Evolutionary conservation across 2,113 vertebrate species (phyloP), one percentile per base, ranked within the genome.

Genomic region (Calidris pugnax): DNA sequence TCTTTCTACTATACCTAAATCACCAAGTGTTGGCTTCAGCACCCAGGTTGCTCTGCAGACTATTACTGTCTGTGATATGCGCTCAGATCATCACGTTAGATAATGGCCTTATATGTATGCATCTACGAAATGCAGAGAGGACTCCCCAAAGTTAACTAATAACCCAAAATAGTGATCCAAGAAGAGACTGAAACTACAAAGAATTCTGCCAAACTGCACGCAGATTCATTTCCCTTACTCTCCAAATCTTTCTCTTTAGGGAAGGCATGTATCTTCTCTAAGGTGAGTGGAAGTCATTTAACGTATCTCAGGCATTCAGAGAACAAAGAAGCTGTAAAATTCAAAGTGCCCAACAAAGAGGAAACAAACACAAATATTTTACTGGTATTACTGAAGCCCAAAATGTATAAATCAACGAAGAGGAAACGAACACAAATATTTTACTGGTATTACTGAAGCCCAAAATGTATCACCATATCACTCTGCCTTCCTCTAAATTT

Each of bases 41-140:
- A 28, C 45, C 39, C 16, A 30, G 39, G 55, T 51, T 60, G 37
- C 39, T 74, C 26, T 63, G 32, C 28, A 19, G 66, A 91, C 12
- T 50, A 23, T 19, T n/a, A 37, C n/a, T n/a, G 59, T 8, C n/a
- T 82, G 62, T 1, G 5, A 39, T 28, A 76, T 0, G 5, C 0
- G 3, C 63, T 32, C n/a, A 26, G 43, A 28, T 16, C 43, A 74
- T 33, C 27, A 45, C 56, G 35, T 41, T 21, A 80, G 26, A 57
- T 14, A 20, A 71, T 13, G 33, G 27, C 24, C 7, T 60, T 32
- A 71, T 14, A 76, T 5, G 17, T 14, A 30, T 3, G 3, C 21
- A 59, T 12, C 71, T 24, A 18, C 47, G 50, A 63, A 84, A 56
- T 18, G 23, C 57, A 68, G 30, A 68, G 57, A 64, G 89, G 11